A percentile compares a stretch with the other conserved stretches of the same genome.
Evolutionary conservation across 1,140 invertebrate species (phyloP).

Genomic region (Myzus persicae): DNA sequence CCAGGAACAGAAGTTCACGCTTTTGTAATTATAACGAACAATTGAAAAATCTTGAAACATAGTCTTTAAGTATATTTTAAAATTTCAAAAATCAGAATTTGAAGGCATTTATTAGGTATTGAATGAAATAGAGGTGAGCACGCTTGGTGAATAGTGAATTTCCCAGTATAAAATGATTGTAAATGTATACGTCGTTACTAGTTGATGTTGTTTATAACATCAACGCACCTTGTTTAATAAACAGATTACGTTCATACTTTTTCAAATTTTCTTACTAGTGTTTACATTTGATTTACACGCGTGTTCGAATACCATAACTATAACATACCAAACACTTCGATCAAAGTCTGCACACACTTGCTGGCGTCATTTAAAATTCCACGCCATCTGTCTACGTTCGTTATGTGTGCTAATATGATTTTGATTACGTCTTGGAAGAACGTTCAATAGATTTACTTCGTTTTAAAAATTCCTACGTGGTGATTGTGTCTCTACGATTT

Average conservation of each 20-base stretch:
- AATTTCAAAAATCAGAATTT: not conserved
- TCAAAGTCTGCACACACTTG: not conserved
- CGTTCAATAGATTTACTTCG: not conserved
- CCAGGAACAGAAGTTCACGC: too few species aligned
- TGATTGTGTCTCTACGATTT: not conserved
- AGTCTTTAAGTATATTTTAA: too few species aligned
- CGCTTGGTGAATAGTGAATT: not conserved
- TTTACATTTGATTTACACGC: conserved; percentile 24
- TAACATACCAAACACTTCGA: not conserved
- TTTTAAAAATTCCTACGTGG: not conserved
- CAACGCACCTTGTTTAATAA: not conserved
- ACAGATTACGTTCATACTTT: not conserved
- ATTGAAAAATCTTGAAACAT: too few species aligned
- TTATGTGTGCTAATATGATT: conserved; percentile 14
- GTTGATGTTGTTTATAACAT: not conserved
- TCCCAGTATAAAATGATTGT: not conserved
- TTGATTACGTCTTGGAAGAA: conserved; percentile 1
- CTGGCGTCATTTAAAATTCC: not conserved
- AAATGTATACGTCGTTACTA: not conserved
- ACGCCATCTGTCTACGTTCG: not conserved
- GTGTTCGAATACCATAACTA: not conserved
- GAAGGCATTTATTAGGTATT: not conserved
- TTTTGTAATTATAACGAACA: too few species aligned
- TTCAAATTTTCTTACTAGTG: conserved; percentile 27
- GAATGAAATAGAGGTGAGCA: not conserved